Evolutionary conservation across 2,888 invertebrate species (phyloP).

Genomic region (Eilema depressum): DNA sequence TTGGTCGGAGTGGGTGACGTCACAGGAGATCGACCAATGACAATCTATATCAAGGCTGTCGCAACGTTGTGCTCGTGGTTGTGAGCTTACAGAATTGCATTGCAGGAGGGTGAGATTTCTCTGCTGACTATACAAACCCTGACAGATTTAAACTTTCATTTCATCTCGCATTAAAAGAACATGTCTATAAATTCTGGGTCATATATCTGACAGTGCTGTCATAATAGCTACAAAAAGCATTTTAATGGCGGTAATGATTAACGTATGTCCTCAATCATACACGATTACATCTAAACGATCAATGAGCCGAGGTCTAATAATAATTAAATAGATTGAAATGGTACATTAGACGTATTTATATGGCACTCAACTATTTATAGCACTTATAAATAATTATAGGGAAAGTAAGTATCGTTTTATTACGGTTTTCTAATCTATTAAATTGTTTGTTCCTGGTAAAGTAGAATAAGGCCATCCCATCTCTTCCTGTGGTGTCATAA

Average conservation of each 20-base stretch:
- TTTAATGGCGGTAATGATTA: neutral
- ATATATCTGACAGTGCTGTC: neutral
- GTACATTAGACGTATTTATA: constrained; percentile 3
- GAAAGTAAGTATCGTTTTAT: neutral
- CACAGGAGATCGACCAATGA: too few relatives aligned
- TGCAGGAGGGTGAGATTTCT: too few relatives aligned
- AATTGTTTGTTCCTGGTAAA: too few relatives aligned
- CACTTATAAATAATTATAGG: neutral
- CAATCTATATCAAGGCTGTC: too few relatives aligned
- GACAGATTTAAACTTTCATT: neutral
- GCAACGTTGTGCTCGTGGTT: too few relatives aligned
- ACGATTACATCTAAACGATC: constrained; percentile 13
- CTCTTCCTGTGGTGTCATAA: too few relatives aligned
- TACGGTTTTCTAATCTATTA: neutral
- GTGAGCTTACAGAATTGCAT: too few relatives aligned
- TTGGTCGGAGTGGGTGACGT: too few relatives aligned
- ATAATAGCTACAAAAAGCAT: neutral
- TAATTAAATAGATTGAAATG: constrained; percentile 16
- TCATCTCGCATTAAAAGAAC: neutral
- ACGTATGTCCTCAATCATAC: constrained; percentile 5
- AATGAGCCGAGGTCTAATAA: constrained; percentile 11
- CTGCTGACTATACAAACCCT: neutral
- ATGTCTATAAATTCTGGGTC: neutral
- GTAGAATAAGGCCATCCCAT: too few relatives aligned
- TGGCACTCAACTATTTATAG: neutral